These are phyloP conservation scores for Bombus impatiens DNA, from an alignment of 1,140 invertebrate genomes.

Conservation along the genomic window DNA sequence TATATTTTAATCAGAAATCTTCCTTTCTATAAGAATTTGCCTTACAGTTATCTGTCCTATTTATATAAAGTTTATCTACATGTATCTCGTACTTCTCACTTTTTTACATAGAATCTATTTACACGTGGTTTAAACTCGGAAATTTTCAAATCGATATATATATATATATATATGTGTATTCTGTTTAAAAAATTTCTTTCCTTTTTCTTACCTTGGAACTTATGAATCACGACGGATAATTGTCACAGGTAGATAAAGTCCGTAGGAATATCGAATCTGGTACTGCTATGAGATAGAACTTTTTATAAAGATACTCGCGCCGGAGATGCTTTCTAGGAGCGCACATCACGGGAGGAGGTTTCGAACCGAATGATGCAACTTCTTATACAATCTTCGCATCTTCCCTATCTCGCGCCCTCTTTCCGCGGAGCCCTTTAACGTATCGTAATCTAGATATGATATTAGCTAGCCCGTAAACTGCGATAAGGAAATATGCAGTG, in stretches of 20 bases:
- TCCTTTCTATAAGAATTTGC: not conserved
- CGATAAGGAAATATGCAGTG: conserved; percentile 37
- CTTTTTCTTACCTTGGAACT: conserved; percentile 12
- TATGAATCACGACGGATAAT: conserved; percentile 43
- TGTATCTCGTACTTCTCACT: not conserved
- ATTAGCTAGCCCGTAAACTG: conserved; percentile 17
- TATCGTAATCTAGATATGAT: conserved; percentile 39
- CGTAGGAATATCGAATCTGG: conserved; percentile 41
- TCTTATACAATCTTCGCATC: conserved; percentile 55
- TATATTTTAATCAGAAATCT: too few relatives aligned
- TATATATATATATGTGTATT: not conserved
- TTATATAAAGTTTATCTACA: not conserved
- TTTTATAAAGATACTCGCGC: conserved; percentile 51
- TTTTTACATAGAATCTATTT: not conserved
- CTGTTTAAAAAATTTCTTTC: not conserved
- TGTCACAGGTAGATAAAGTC: conserved; percentile 41
- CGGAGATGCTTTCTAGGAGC: conserved; percentile 53
- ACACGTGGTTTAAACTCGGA: conserved; percentile 8
- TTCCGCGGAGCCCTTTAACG: conserved; percentile 50
- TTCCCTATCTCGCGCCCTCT: conserved; percentile 57
- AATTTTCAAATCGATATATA: too few relatives aligned
- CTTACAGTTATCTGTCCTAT: not conserved
- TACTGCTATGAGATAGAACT: conserved; percentile 38
- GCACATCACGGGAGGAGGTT: conserved; percentile 52
- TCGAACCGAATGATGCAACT: conserved; percentile 57